Conservation (phyloP, 1,140 invertebrate species). For the Pseudomyrmex flavicornis region DNA sequence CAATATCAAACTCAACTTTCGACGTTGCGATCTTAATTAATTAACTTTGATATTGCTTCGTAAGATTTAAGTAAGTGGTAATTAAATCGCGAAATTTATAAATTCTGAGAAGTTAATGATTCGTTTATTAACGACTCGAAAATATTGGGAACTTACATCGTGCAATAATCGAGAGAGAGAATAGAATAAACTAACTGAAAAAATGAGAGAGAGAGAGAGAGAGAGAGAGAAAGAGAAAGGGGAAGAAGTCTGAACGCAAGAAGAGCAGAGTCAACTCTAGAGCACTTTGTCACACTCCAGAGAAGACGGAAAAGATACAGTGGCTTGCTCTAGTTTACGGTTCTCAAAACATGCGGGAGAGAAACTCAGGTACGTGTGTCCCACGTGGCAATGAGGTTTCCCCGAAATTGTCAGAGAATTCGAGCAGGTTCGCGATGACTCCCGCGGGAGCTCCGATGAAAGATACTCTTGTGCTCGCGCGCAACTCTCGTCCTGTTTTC, state of each 20-base stretch:
- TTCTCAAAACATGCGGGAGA: slow-evolving; percentile 67
- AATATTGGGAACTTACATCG: slow-evolving; percentile 42
- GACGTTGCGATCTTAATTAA: background rate
- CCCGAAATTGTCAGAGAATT: slow-evolving; percentile 70
- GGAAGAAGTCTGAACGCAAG: slow-evolving; percentile 57
- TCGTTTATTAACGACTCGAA: background rate
- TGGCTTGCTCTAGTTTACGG: slow-evolving; percentile 79
- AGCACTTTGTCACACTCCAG: slow-evolving; percentile 78
- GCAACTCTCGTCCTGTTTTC: slow-evolving; percentile 11
- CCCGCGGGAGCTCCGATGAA: slow-evolving; percentile 41
- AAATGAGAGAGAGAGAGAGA: background rate
- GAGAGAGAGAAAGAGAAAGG: background rate
- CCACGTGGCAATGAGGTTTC: slow-evolving; percentile 66
- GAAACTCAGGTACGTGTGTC: slow-evolving; percentile 57
- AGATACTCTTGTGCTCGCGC: slow-evolving; percentile 45
- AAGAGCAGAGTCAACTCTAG: slow-evolving; percentile 69
- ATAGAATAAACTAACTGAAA: background rate
- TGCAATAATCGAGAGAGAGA: slow-evolving; percentile 31
- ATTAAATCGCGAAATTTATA: slow-evolving; percentile 34
- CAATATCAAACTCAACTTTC: slow-evolving; percentile 1
- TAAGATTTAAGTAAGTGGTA: slow-evolving; percentile 35
- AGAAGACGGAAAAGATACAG: slow-evolving; percentile 68
- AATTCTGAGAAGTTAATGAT: slow-evolving; percentile 52
- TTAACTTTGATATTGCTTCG: slow-evolving; percentile 19
- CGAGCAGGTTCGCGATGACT: slow-evolving; percentile 60